phyloP scores from a whole-genome alignment of 2,113 vertebrate species.

The Bufo gargarizans region DNA sequence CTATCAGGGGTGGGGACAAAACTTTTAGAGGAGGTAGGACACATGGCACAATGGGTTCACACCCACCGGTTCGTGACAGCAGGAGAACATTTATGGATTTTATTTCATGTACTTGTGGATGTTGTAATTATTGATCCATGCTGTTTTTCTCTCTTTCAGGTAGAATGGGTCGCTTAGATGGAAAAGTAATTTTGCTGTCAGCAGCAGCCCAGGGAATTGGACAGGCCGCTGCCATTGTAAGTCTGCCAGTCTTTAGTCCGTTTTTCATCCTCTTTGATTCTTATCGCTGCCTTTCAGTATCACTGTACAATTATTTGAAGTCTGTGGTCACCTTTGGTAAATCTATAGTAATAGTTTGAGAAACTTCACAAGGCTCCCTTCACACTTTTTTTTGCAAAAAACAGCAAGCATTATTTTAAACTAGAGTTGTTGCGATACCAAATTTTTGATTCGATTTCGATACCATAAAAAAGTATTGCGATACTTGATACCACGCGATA shows the following conservation, averaged over 20 bases:
- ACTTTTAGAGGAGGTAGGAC: too few species aligned
- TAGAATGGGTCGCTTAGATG: slow-evolving; percentile 86
- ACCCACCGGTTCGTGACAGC: too few species aligned
- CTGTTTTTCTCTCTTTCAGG: slow-evolving; percentile 9
- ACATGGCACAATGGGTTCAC: too few species aligned
- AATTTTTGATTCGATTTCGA: too few species aligned
- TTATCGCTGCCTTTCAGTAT: not conserved
- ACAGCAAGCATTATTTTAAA: too few species aligned
- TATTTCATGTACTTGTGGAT: not conserved
- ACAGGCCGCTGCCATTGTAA: slow-evolving; percentile 85
- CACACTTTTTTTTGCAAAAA: too few species aligned
- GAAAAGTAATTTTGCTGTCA: slow-evolving; percentile 88
- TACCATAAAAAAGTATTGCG: too few species aligned
- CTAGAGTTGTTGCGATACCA: too few species aligned
- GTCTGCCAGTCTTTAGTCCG: slow-evolving; percentile 47
- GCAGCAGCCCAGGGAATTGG: slow-evolving; percentile 94
- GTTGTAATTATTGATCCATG: not conserved
- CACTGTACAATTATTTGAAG: not conserved
- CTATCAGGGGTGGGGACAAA: too few species aligned
- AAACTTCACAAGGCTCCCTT: not conserved
- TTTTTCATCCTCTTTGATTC: not conserved
- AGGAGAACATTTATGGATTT: not conserved
- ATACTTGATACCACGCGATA: too few species aligned
- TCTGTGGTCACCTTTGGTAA: not conserved
- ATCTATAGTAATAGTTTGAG: not conserved